phyloP scores from a whole-genome alignment of 2,888 invertebrate genomes.

The Lacanobia wlatinum region DNA sequence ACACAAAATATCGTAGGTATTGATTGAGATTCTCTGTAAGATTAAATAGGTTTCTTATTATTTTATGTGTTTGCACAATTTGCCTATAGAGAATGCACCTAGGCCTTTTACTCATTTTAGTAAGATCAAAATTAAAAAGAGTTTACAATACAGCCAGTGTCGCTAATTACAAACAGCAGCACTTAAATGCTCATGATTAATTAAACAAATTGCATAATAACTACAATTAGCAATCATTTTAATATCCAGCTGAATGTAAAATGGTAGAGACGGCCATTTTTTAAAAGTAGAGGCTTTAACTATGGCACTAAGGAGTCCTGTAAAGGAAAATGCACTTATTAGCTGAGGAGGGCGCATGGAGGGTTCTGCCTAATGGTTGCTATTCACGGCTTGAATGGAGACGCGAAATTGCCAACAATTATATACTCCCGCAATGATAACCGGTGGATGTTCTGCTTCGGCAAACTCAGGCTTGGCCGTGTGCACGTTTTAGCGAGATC shows the following conservation, averaged over 20 bases:
- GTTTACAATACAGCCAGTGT: constrained; percentile 19
- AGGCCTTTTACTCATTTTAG: no score
- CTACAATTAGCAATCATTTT: constrained; percentile 80
- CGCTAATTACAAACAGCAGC: constrained; percentile 36
- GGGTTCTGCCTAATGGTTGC: constrained; percentile 88
- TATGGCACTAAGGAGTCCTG: constrained; percentile 87
- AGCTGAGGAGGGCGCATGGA: constrained; percentile 86
- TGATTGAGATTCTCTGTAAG: no score
- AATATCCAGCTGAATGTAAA: constrained; percentile 74
- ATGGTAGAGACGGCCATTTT: constrained; percentile 73
- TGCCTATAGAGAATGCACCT: no score
- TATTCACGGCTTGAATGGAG: constrained; percentile 89
- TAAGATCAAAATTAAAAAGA: constrained; percentile 12
- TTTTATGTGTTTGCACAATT: no score
- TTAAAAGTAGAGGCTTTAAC: constrained; percentile 83
- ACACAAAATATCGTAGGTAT: no score
- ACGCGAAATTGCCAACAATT: constrained; percentile 90
- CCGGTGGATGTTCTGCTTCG: constrained; percentile 82
- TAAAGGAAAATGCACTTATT: constrained; percentile 90
- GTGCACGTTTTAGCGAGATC: constrained; percentile 63
- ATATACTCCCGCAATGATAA: constrained; percentile 90
- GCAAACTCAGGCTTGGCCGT: constrained; percentile 78
- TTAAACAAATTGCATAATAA: constrained; percentile 80
- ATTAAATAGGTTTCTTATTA: no score
- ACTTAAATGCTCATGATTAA: constrained; percentile 66